Percentiles rank a stretch among this genome's conserved stretches.
Conservation (phyloP, 2,113 vertebrate genomes). For the Anoplopoma fimbria region DNA sequence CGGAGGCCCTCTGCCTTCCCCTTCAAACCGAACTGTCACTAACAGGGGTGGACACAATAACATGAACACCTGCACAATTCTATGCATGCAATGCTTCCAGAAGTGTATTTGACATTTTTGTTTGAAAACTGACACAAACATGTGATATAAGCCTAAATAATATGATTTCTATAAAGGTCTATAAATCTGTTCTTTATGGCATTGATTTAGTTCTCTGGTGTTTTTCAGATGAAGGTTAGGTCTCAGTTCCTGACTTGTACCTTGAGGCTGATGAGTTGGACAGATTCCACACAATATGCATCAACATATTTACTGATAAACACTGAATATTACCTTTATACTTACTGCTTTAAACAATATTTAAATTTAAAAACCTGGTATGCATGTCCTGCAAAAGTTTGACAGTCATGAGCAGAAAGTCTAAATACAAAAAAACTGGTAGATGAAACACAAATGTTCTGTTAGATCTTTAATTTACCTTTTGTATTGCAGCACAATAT, state of each 20-base stretch:
- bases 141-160: too few species aligned
- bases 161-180: too few species aligned
- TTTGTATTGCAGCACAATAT: slow-evolving; percentile 32
- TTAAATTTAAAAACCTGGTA: background rate
- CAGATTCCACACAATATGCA: background rate
- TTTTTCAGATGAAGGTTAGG: too few species aligned
- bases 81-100: background rate
- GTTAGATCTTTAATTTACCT: slow-evolving; percentile 36
- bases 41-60: background rate
- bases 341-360: background rate
- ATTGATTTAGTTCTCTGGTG: too few species aligned
- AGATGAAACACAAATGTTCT: slow-evolving; percentile 15
- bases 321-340: background rate
- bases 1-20: background rate
- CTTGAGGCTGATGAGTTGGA: background rate
- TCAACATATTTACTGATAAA: background rate
- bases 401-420: background rate
- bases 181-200: background rate
- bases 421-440: background rate
- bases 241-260: background rate
- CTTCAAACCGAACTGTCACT: slow-evolving; percentile 15
- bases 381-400: background rate
- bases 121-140: background rate
- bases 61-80: background rate
- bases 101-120: background rate